Evolutionary conservation across 2,797 vertebrate genomes (phyloP), one percentile per base, ranked within the genome.

Genomic region (Anisognathus igniventris): DNA sequence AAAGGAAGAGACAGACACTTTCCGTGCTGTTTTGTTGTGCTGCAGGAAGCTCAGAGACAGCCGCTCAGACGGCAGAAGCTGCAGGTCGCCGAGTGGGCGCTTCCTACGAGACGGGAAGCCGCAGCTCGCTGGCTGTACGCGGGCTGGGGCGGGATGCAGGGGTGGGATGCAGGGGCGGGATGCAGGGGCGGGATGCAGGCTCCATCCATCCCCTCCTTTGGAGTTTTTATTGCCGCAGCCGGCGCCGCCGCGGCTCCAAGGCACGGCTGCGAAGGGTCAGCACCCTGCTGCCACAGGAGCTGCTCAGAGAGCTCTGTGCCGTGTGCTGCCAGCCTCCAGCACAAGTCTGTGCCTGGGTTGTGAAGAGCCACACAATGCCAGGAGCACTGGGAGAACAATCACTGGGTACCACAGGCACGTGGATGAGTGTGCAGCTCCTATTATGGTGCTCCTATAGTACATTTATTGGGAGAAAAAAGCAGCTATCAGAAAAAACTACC

Each of bases 11-110:
- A 77, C 37, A 80, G 57, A 58, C 20, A 2, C 37, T 90, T 76
- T 45, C 1, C 27, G 11, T 6, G 42, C 35, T 66, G 67, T 45
- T 97, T 95, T 96, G 67, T 93, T 97, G 95, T 67, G 72, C 79
- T 95, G 42, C 95, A 95, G 97, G 97, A 97, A 97, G 93, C 23
- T 16, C 81, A 93, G 95, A 97, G 94, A 96, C 96, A 96, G 70
- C 45, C 7, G 7, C 81, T 95, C 87, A 91, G 97, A 86, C 91
- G 67, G 89, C 67, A 89, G 82, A 87, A 95, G 94, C 20, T 48
- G 44, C 90, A 89, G 79, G 91, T 85, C 57, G 33, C 3, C 10
- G 48, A 90, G 91, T 22, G 33, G 61, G 45, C 12, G 24, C 39
- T 96, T 97, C 97, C 96, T 94, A 7, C 1, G 54, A 86, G 93